Conservation (phyloP, 2,797 vertebrate species). For the Poliocrania exsul region DNA sequence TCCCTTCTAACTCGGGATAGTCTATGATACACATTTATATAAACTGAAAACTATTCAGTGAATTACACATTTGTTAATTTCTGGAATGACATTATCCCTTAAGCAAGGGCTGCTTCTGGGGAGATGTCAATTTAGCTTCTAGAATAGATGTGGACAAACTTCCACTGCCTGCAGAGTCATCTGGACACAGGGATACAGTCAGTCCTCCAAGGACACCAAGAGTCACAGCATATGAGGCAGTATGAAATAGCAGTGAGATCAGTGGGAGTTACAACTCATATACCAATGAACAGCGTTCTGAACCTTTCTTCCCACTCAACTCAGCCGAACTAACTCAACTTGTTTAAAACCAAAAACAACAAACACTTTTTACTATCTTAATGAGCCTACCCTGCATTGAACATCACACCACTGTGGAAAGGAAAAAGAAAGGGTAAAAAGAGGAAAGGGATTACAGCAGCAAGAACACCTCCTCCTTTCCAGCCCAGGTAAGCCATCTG, state of each 20-base stretch:
- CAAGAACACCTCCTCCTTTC: background rate
- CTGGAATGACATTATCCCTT: background rate
- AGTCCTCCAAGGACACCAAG: background rate
- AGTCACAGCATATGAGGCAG: background rate
- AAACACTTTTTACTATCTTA: background rate
- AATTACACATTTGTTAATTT: background rate
- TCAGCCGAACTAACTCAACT: background rate
- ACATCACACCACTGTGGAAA: background rate
- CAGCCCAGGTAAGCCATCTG: background rate
- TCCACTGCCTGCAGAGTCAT: background rate
- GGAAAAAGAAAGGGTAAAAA: background rate
- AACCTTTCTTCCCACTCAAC: background rate
- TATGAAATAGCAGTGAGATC: background rate
- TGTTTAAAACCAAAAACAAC: background rate
- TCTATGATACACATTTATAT: background rate
- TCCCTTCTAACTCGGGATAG: background rate
- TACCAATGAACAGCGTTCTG: background rate
- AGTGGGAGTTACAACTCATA: background rate
- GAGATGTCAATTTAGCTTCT: background rate
- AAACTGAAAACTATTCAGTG: background rate
- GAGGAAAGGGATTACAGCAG: background rate
- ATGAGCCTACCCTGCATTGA: background rate
- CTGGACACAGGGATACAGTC: background rate
- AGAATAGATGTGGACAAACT: background rate
- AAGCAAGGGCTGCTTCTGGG: background rate